Base-by-base conservation (phyloP, 2,888 invertebrate genomes). In the Boloria euphrosyne region DNA sequence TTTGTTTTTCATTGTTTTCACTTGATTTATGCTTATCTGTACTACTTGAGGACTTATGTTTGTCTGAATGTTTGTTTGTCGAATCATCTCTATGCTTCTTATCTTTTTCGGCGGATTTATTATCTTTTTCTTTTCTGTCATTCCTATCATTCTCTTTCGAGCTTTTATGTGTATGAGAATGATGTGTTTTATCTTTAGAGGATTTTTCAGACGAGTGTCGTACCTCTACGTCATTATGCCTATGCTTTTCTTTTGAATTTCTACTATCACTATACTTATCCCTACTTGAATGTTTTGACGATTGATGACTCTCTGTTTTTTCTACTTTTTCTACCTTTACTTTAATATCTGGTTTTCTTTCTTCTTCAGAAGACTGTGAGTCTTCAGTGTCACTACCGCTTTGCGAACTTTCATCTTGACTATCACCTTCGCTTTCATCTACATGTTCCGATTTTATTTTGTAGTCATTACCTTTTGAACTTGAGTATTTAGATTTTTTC, bases 361-460 rank as follows among this genome's bases (percentile, higher is more conserved):
- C 80, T 74, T 89, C 87, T 13, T 80, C 81, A 47, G 87, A 85
- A 43, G 85, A 85, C 16, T 85, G 82, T 59, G 86, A 84, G 14
- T 72, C 68, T 31, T 83, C 81, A 62, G 80, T 82, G 46, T 84
- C 83, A 76, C 82, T 84, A 17, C 82, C 81, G 74, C 79, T 82
- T 22, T 80, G 78, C 4, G 87, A 85, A 6, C 86, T 82, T 22
- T 84, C 82, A 68, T 77, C 70, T 62, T 77, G 72, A 71, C 77
- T 78, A 43, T 78, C 74, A 69, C 74, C 74, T 52, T 77, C 76
- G 69, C 72, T 72, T 47, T 74, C 47, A 49, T 49, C 68, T 76
- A 80, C 75, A 78, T 75, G 79, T 76, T 84, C 83, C 73, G 71
- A 79, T 72, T 80, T 84, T 59, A 75, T 64, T 71, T 77, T 81